A percentile compares a stretch with the other conserved stretches of the same genome.
phyloP scores from a whole-genome alignment of 2,797 vertebrate genomes.

The Microctenopoma lineatum region DNA sequence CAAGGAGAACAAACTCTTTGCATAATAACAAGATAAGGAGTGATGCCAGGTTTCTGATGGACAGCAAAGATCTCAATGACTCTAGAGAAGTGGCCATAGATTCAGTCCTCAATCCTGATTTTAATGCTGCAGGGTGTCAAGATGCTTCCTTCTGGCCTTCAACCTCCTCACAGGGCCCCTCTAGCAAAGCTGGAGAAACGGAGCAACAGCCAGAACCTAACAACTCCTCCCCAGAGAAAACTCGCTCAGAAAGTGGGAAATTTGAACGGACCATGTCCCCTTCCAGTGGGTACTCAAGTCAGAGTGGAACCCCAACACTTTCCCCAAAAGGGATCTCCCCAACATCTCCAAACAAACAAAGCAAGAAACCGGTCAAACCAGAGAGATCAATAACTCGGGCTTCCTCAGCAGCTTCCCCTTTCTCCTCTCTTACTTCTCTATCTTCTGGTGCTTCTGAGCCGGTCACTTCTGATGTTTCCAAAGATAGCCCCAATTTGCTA shows the following conservation, averaged over 20 bases:
- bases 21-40: slow-evolving; percentile 79
- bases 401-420: slow-evolving; percentile 86
- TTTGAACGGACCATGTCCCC: slow-evolving; percentile 96
- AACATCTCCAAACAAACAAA: slow-evolving; percentile 84
- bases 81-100: slow-evolving; percentile 31
- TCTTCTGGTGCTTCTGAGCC: slow-evolving; percentile 88
- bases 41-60: slow-evolving; percentile 43
- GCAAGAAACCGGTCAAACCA: slow-evolving; percentile 87
- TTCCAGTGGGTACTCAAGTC: slow-evolving; percentile 97
- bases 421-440: slow-evolving; percentile 90
- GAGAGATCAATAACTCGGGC: slow-evolving; percentile 85
- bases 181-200: slow-evolving; percentile 21
- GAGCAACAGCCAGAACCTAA: slow-evolving; percentile 47
- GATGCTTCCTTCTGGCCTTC: slow-evolving; percentile 56
- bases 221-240: slow-evolving; percentile 74
- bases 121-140: slow-evolving; percentile 44
- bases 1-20: slow-evolving; percentile 89
- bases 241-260: slow-evolving; percentile 75
- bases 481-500: slow-evolving; percentile 46
- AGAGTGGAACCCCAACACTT: slow-evolving; percentile 94
- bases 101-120: slow-evolving; percentile 29
- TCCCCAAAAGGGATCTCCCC: slow-evolving; percentile 86
- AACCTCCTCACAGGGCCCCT: slow-evolving; percentile 42
- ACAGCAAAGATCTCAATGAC: slow-evolving; percentile 53
- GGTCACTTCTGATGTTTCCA: slow-evolving; percentile 69